A percentile compares a stretch with the other conserved stretches of the same genome.
Evolutionary conservation across 2,113 vertebrate genomes (phyloP).

Genomic region (Cinclus mexicanus): DNA sequence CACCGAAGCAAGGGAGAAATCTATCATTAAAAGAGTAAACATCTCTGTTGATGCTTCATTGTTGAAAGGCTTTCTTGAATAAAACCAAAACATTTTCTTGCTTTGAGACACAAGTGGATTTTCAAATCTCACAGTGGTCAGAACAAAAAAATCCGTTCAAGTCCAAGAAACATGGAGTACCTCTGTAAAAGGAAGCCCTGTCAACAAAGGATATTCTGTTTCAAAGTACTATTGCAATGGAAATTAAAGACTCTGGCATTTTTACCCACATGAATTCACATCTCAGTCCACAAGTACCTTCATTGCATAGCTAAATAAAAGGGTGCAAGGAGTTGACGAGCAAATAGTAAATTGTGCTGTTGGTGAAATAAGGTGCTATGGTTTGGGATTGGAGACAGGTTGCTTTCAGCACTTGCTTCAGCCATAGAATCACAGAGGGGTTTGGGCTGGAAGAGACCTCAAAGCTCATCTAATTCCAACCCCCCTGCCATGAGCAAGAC

Average conservation of each 20-base stretch:
- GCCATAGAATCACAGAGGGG: not conserved
- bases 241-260: not conserved
- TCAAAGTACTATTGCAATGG: slow-evolving; percentile 5
- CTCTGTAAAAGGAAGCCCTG: slow-evolving; percentile 5
- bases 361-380: not conserved
- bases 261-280: slow-evolving; percentile 7
- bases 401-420: not conserved
- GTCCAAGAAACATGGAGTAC: not conserved
- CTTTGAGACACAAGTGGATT: slow-evolving; percentile 37
- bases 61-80: not conserved
- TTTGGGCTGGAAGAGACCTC: not conserved
- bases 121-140: slow-evolving; percentile 12
- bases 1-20: not conserved
- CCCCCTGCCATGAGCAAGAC: not conserved
- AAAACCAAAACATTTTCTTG: slow-evolving; percentile 1
- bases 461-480: not conserved
- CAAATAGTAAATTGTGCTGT: not conserved
- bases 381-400: not conserved
- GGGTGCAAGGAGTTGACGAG: not conserved
- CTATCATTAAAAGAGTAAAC: slow-evolving; percentile 11
- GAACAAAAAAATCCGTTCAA: not conserved
- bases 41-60: not conserved
- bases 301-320: not conserved
- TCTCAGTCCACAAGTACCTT: not conserved
- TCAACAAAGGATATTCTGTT: slow-evolving; percentile 3